Evolutionary conservation across 2,888 invertebrate genomes (phyloP).

Genomic region (Dynastes tityus): DNA sequence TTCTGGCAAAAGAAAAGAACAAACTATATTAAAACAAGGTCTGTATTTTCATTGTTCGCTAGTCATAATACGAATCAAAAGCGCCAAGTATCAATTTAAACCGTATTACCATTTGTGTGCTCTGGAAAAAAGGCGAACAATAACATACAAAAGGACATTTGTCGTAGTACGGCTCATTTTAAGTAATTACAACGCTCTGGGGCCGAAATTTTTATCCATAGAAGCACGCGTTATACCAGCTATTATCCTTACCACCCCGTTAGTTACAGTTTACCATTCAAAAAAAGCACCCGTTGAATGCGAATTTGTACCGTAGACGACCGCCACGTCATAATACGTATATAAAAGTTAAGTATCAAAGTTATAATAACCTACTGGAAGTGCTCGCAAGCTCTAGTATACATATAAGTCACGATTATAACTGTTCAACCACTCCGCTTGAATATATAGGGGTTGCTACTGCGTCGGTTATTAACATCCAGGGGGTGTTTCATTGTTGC

Average conservation of each 20-base stretch:
- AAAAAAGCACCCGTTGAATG: constrained; percentile 1
- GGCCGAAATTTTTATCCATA: background rate
- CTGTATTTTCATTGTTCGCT: no score
- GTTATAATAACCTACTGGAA: constrained; percentile 37
- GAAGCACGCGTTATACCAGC: constrained; percentile 7
- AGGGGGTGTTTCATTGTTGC: constrained; percentile 33
- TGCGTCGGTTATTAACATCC: constrained; percentile 23
- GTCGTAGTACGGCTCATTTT: constrained; percentile 30
- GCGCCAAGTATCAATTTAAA: constrained; percentile 33
- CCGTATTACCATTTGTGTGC: constrained; percentile 16
- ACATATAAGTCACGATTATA: background rate
- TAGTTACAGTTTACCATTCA: constrained; percentile 8
- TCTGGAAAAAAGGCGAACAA: constrained; percentile 24
- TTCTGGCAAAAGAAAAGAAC: no score
- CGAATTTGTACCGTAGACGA: background rate
- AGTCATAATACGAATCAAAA: no score
- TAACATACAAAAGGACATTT: constrained; percentile 18
- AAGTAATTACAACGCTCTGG: constrained; percentile 30
- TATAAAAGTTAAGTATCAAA: constrained; percentile 42
- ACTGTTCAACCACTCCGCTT: background rate
- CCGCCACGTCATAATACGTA: constrained; percentile 7
- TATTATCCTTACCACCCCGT: constrained; percentile 16
- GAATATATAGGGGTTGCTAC: background rate
- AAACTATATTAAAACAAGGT: no score
- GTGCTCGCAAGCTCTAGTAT: background rate